Evolutionary conservation across 2,113 vertebrate species (phyloP).

Genomic region (Gobius niger): DNA sequence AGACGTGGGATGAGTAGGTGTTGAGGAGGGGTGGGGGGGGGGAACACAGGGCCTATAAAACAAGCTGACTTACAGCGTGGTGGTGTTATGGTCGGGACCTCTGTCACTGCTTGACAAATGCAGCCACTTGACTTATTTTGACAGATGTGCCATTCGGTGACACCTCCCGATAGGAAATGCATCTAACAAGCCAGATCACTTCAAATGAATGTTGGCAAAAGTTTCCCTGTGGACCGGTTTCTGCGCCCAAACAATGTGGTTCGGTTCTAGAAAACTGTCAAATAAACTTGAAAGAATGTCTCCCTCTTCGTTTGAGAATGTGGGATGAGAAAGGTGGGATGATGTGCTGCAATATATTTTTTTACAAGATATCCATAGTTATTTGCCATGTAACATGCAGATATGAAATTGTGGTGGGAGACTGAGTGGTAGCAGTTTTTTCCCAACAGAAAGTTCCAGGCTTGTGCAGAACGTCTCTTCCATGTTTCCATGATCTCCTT

Average conservation of each 20-base stretch:
- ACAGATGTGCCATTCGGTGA: not conserved
- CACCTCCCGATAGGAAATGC: not conserved
- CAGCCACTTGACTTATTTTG: not conserved
- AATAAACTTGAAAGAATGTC: not conserved
- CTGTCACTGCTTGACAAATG: not conserved
- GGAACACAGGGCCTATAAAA: not conserved
- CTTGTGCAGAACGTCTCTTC: too few relatives aligned
- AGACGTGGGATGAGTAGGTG: not conserved
- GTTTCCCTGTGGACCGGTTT: not conserved
- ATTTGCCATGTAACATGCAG: too few relatives aligned
- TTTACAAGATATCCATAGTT: too few relatives aligned
- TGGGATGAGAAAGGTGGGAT: not conserved
- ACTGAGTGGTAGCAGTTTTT: too few relatives aligned
- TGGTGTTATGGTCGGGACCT: constrained; percentile 7
- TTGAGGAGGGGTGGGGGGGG: not conserved
- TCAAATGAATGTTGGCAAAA: not conserved
- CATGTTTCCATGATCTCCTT: too few relatives aligned
- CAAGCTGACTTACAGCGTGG: constrained; percentile 1
- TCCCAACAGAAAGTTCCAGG: too few relatives aligned
- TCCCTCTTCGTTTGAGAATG: not conserved
- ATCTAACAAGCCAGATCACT: not conserved
- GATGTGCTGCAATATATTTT: too few relatives aligned
- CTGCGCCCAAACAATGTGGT: not conserved
- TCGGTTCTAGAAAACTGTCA: not conserved
- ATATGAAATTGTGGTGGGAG: too few relatives aligned